Evolutionary conservation across 2,113 vertebrate species (phyloP), one percentile per base, ranked within the genome.

Genomic region (Pterocles burchelli): DNA sequence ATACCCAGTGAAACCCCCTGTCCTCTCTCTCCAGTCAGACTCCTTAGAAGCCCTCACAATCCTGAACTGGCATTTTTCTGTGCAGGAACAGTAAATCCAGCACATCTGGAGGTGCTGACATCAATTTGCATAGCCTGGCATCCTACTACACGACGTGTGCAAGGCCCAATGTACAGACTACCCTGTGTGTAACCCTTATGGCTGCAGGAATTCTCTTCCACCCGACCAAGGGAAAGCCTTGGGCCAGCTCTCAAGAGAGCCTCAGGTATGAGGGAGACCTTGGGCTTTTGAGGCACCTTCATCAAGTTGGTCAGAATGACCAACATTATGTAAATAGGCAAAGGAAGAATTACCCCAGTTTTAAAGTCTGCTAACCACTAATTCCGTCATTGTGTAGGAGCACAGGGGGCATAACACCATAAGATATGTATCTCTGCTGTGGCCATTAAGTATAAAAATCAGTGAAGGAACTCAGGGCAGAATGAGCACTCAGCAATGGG

Each of bases 81-180:
- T 11, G 34, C 54, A 59, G 46, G 51, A 89, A 6, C 17, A 57
- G 46, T 22, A 58, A 89, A 85, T 77, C 9, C 68, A 89, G 28
- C 8, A 24, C 54, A 18, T 31, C 4, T 1, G 45, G 49, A 34
- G 18, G 24, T 21, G 41, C 49, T 84, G 76, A 45, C 34, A 65
- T 48, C 0, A 0, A 51, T 49, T 49, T 26, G 51, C 59, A 57
- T 13, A 34, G 54, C 24, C 49, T 57, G 38, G 18, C 34, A 45
- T 5, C 28, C 31, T 28, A 6, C 21, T 6, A 2, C 22, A 51
- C 3, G 17, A 1, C 4, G 3, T 1, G 4, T 11, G 21, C 45
- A 36, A 70, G 29, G 43, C 26, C 29, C 14, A 13, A 4, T 5
- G 20, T 38, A 13, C 29, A 29, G 19, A 17, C 28, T 33, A 20